A percentile compares a stretch with the other conserved stretches of the same genome.
These are phyloP conservation scores for Imbricaverruca yamaguchii DNA, from an alignment of 2,888 invertebrate genomes.

Conservation along the genomic window DNA sequence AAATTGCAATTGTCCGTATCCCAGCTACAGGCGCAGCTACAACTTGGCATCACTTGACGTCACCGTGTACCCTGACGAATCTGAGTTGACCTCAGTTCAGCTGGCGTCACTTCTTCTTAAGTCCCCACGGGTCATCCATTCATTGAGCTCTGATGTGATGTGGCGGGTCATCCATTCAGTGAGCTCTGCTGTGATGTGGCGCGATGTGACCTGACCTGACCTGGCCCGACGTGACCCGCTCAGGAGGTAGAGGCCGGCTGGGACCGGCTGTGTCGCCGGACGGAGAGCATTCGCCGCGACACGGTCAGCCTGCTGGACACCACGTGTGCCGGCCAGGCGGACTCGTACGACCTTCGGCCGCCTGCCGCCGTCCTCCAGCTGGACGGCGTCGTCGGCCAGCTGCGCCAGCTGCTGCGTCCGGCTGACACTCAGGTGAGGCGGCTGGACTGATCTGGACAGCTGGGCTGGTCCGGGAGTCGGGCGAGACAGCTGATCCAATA, in stretches of 20 bases:
- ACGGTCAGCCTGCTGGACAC: conserved; percentile 15
- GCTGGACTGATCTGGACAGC: not conserved
- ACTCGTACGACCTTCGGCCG: not conserved
- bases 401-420: not conserved
- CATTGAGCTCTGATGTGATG: no score
- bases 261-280: not conserved
- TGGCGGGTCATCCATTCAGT: no score
- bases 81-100: no score
- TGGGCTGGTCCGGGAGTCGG: not conserved
- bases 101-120: no score
- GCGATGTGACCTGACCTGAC: no score
- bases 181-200: no score
- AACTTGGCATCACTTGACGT: no score
- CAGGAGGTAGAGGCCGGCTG: not conserved
- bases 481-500: no score
- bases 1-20: no score
- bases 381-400: not conserved
- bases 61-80: no score
- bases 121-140: no score
- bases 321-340: not conserved
- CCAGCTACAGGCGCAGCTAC: no score
- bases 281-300: not conserved
- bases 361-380: not conserved
- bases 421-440: not conserved
- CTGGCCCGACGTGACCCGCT: not conserved